Conservation (phyloP, 2,113 vertebrate genomes). For the Thermophis baileyi region DNA sequence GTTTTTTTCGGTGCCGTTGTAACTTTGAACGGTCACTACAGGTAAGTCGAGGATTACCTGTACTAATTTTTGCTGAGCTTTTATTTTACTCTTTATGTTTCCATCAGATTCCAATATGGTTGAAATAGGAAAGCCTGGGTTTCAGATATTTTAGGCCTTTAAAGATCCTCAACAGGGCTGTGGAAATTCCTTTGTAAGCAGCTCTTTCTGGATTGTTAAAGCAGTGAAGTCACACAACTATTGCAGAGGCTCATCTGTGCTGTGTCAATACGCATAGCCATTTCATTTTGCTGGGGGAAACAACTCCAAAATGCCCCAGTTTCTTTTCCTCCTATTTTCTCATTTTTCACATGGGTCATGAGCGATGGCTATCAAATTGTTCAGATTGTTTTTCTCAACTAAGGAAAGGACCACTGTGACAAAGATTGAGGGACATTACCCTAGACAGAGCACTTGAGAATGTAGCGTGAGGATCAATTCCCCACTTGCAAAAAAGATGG, state of each 20-base stretch:
- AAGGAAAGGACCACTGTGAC: slow-evolving; percentile 13
- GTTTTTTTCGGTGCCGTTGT: background rate
- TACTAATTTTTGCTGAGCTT: background rate
- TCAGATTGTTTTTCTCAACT: slow-evolving; percentile 6
- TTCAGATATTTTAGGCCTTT: background rate
- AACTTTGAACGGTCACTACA: background rate
- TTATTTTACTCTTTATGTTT: background rate
- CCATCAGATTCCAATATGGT: background rate
- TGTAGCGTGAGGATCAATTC: slow-evolving; percentile 31
- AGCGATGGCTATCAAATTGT: background rate
- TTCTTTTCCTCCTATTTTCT: slow-evolving; percentile 17
- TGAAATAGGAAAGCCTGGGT: background rate
- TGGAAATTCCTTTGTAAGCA: background rate
- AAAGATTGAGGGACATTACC: background rate
- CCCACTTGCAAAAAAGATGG: slow-evolving; percentile 47
- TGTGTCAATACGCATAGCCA: background rate
- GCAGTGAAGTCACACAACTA: background rate
- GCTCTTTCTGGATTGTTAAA: background rate
- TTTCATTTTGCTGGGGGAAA: background rate
- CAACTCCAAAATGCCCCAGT: background rate
- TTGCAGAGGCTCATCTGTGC: background rate
- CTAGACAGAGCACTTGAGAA: slow-evolving; percentile 38
- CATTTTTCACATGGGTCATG: background rate
- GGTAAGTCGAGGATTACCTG: background rate
- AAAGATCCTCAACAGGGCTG: background rate